A percentile compares a stretch with the other conserved stretches of the same genome.
Evolutionary conservation across 1,140 invertebrate species (phyloP).

Genomic region (Teleogryllus occipitalis): DNA sequence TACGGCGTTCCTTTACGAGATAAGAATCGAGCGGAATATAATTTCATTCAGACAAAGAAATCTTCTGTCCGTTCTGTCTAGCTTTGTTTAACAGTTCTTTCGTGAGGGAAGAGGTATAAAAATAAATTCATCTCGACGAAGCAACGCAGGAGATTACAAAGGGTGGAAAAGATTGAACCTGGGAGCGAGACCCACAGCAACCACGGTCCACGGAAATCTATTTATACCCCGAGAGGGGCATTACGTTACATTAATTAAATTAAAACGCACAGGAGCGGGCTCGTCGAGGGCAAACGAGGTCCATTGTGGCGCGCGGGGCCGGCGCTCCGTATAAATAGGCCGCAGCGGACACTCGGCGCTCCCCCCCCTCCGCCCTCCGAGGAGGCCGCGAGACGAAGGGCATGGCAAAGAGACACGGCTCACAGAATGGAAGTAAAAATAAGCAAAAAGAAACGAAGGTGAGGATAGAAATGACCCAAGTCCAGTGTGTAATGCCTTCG

Average conservation of each 20-base stretch:
- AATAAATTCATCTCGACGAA: background rate
- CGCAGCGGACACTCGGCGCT: too few species aligned
- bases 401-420: too few species aligned
- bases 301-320: background rate
- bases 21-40: too few species aligned
- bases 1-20: too few species aligned
- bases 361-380: background rate
- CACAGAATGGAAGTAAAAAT: too few species aligned
- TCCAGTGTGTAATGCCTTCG: too few species aligned
- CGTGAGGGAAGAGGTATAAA: background rate
- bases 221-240: background rate
- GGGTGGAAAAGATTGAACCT: background rate
- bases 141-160: background rate
- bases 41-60: too few species aligned
- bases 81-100: too few species aligned
- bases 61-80: too few species aligned
- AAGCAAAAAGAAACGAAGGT: too few species aligned
- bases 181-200: background rate
- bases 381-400: too few species aligned
- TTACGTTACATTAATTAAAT: background rate
- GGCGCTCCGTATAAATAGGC: background rate
- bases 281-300: background rate
- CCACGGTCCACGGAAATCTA: background rate
- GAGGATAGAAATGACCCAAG: too few species aligned
- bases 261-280: background rate